Evolutionary conservation across 2,888 invertebrate genomes (phyloP).

Genomic region (Nemapogon koenigi): DNA sequence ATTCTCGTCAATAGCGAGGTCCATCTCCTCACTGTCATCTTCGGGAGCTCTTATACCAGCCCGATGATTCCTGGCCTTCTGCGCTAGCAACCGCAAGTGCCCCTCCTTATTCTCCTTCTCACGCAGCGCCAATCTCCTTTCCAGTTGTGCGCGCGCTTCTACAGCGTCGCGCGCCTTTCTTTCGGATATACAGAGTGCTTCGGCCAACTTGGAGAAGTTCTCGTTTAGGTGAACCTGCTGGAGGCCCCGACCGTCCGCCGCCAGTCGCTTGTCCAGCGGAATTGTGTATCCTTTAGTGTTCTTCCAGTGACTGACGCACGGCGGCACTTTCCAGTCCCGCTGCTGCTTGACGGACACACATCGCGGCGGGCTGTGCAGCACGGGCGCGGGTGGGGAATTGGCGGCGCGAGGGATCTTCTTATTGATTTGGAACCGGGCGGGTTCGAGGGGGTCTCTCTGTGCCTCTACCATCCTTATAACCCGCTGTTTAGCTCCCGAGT

Average conservation of each 20-base stretch:
- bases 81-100: conserved; percentile 89
- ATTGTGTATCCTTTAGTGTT: conserved; percentile 98
- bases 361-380: conserved; percentile 96
- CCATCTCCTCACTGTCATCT: conserved; percentile 38
- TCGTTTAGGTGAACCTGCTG: conserved; percentile 99
- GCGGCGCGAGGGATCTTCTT: conserved; percentile 99
- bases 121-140: conserved; percentile 95
- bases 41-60: conserved; percentile 71
- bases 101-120: conserved; percentile 99
- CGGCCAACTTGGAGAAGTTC: conserved; percentile 98
- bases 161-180: conserved; percentile 96
- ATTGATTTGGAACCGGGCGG: conserved; percentile 97
- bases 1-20: conserved; percentile 33
- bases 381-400: conserved; percentile 98
- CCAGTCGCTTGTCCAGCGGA: conserved; percentile 95
- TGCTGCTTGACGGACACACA: conserved; percentile 99
- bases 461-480: conserved; percentile 81
- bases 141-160: conserved; percentile 93
- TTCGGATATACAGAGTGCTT: conserved; percentile 97
- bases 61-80: conserved; percentile 93
- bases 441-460: conserved; percentile 95
- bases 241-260: conserved; percentile 96
- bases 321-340: conserved; percentile 98
- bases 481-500: conserved; percentile 96
- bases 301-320: conserved; percentile 99